These are phyloP conservation scores for Camelus dromedarius DNA, from an alignment of 2,113 vertebrate genomes.

Conservation along the genomic window DNA sequence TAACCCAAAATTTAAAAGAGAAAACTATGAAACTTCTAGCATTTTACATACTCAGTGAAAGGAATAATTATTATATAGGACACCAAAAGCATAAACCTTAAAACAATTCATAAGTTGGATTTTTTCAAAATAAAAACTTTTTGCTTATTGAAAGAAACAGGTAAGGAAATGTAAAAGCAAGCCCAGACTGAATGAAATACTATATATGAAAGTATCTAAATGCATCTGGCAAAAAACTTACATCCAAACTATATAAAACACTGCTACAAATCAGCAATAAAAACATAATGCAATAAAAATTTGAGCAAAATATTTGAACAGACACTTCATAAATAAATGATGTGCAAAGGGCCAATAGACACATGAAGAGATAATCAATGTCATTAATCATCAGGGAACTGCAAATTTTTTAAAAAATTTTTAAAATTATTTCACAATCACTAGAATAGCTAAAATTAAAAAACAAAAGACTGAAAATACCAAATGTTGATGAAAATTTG, in stretches of 20 bases:
- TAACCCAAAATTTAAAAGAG: constrained; percentile 8
- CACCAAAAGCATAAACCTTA: not conserved
- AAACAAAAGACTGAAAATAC: not conserved
- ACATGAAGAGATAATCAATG: not conserved
- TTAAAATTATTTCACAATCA: not conserved
- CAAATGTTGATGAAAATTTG: not conserved
- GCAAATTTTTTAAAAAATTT: not conserved
- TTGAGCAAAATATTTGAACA: not conserved
- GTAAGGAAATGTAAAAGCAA: constrained; percentile 22
- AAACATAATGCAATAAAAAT: constrained; percentile 29
- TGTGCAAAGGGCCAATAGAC: not conserved
- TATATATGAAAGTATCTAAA: not conserved
- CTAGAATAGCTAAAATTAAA: not conserved
- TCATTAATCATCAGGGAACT: not conserved
- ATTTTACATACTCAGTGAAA: not conserved
- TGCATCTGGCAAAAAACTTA: not conserved
- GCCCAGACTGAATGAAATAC: not conserved
- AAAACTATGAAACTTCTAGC: not conserved
- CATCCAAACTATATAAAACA: not conserved
- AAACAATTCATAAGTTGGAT: not conserved
- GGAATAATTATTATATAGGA: not conserved
- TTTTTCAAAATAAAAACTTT: constrained; percentile 3
- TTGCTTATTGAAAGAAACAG: not conserved
- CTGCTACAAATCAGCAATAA: not conserved
- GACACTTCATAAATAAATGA: not conserved